A percentile compares a stretch with the other conserved stretches of the same genome.
phyloP scores from a whole-genome alignment of 2,888 invertebrate species.

The Agriopis aurantiaria region DNA sequence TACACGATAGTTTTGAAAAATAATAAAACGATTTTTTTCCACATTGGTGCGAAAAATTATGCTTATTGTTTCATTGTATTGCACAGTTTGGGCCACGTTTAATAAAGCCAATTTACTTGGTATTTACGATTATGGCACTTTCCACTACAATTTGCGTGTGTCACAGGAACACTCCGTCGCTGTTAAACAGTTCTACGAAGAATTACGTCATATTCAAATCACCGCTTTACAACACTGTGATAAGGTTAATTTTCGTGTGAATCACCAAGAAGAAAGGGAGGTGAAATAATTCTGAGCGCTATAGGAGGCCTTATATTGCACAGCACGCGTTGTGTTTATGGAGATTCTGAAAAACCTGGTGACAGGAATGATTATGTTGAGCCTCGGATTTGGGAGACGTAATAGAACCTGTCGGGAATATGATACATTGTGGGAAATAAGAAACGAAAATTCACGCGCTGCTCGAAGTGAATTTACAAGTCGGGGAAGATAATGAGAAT shows the following conservation, averaged over 20 bases:
- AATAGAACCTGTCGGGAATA: constrained; percentile 40
- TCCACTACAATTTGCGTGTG: constrained; percentile 66
- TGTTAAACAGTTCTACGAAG: constrained; percentile 53
- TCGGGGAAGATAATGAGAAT: not conserved
- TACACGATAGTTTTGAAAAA: no score
- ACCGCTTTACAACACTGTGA: constrained; percentile 36
- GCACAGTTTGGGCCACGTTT: constrained; percentile 51
- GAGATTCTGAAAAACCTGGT: constrained; percentile 59
- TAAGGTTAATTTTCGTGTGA: constrained; percentile 45
- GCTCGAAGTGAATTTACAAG: constrained; percentile 16
- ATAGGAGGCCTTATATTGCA: constrained; percentile 61
- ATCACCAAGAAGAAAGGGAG: constrained; percentile 30
- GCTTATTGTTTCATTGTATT: constrained; percentile 52
- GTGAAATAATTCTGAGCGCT: constrained; percentile 51
- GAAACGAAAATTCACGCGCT: constrained; percentile 38
- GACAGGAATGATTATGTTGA: constrained; percentile 52
- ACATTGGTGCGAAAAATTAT: constrained; percentile 2
- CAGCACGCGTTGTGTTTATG: constrained; percentile 62
- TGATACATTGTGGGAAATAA: constrained; percentile 38
- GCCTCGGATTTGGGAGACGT: constrained; percentile 42
- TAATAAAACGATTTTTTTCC: no score
- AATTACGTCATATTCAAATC: constrained; percentile 23
- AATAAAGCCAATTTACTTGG: constrained; percentile 65
- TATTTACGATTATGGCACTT: constrained; percentile 64
- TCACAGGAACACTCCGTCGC: constrained; percentile 54